Evolutionary conservation across 2,888 invertebrate species (phyloP).

Genomic region (Dasysyrphus albostriatus): DNA sequence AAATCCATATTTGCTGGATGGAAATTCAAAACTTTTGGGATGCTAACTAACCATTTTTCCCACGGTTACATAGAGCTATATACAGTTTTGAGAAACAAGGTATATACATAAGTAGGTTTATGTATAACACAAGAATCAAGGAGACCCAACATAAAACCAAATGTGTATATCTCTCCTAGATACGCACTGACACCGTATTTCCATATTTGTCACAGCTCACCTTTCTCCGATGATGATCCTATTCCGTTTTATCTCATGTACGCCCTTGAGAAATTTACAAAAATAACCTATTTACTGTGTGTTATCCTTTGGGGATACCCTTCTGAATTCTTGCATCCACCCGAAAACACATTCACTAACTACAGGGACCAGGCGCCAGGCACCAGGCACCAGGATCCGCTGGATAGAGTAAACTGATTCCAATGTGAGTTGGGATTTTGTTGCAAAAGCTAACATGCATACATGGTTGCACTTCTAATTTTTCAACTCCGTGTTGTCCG

Average conservation of each 20-base stretch:
- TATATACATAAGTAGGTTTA: too few relatives aligned
- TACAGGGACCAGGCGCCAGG: not conserved
- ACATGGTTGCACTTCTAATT: conserved; percentile 72
- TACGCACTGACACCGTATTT: not conserved
- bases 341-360: conserved; percentile 22
- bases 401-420: conserved; percentile 56
- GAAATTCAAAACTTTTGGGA: too few relatives aligned
- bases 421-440: conserved; percentile 65
- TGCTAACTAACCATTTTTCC: too few relatives aligned
- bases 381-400: not conserved
- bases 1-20: too few relatives aligned
- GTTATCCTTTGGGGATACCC: conserved; percentile 29
- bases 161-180: not conserved
- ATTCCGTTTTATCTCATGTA: conserved; percentile 15
- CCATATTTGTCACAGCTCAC: conserved; percentile 18
- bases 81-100: too few relatives aligned
- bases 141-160: not conserved
- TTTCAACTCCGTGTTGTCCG: conserved; percentile 60
- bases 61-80: too few relatives aligned
- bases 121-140: not conserved
- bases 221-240: conserved; percentile 9
- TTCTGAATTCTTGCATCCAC: conserved; percentile 27
- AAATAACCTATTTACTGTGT: conserved; percentile 41
- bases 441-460: conserved; percentile 65
- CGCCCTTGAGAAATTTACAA: conserved; percentile 14